Conservation (phyloP, 2,113 vertebrate species). For the Ochotona curzoniae region DNA sequence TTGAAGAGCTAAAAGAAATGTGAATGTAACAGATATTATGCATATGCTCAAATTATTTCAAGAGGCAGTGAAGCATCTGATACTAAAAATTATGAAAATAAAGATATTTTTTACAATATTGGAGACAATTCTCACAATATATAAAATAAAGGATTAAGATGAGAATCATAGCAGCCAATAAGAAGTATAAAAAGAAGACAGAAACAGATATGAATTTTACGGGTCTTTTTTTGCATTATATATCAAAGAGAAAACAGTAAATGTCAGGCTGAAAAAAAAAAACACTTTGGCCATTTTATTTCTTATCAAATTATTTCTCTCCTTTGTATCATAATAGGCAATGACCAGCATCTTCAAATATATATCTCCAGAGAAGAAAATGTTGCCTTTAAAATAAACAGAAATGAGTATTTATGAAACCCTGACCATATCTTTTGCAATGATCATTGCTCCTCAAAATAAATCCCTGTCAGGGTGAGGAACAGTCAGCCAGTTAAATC, state of each 20-base stretch:
- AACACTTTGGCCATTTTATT: background rate
- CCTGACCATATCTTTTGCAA: background rate
- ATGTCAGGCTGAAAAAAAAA: background rate
- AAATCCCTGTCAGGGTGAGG: background rate
- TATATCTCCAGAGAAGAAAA: slow-evolving; percentile 15
- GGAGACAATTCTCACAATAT: background rate
- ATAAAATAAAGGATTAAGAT: background rate
- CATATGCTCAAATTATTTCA: background rate
- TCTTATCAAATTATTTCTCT: slow-evolving; percentile 25
- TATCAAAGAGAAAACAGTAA: background rate
- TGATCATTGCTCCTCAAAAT: background rate
- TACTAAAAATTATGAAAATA: background rate
- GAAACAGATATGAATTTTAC: background rate
- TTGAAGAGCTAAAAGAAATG: slow-evolving; percentile 19
- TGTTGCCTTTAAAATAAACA: slow-evolving; percentile 4
- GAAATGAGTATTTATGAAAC: slow-evolving; percentile 5
- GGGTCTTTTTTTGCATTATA: background rate
- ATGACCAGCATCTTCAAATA: slow-evolving; percentile 13
- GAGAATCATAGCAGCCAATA: background rate
- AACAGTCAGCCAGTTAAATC: background rate
- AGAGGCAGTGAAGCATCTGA: background rate
- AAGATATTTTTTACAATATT: background rate
- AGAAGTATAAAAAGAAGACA: background rate
- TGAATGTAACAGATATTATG: background rate
- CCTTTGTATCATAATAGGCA: background rate